Base-by-base conservation (phyloP, 1,140 invertebrate species). In the Idris sp. region DNA sequence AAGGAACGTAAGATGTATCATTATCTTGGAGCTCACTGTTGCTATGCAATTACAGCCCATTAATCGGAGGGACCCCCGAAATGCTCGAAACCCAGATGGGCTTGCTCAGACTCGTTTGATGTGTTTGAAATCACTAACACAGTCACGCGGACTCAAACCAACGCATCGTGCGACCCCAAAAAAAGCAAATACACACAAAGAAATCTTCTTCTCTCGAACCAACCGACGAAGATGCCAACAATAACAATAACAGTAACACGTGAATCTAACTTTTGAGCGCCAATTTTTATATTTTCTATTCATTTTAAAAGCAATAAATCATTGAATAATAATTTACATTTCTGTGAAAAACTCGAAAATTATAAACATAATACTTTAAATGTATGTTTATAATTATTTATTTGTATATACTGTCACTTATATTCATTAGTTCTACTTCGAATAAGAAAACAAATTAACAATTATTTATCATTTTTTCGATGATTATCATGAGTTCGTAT, bases 31-130 rank as follows among this genome's bases (percentile, higher is more conserved):
- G 61, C 82, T 84, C 79, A 80, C 84, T 86, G 84, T 86, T 86
- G 84, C 84, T 81, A 86, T 86, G 84, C 84, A 86, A 86, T 86
- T 85, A 86, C 81, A 84, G 79, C 75, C 83, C 81, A 83, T 86
- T 86, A 84, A 86, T 86, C 83, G 82, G 74, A n/a, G 31, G 40
- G 64, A 72, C 56, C 59, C 68, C 72, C 69, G 30, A 64, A 64
- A 56, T 65, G 69, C 65, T 73, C 51, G 68, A 64, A 28, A 41
- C 46, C n/a, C n/a, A n/a, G n/a, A n/a, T n/a, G 44, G 53, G 56
- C 58, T n/a, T n/a, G 6, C 16, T 10, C 22, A 38, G 13, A 9
- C 30, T 13, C 10, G 33, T 61, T 18, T 13, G 33, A n/a, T 54
- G 53, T 54, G 51, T 38, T 61, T 33, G 48, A 26, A 56, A 56